phyloP scores from a whole-genome alignment of 2,113 vertebrate genomes.

The Oncorhynchus tshawytscha region DNA sequence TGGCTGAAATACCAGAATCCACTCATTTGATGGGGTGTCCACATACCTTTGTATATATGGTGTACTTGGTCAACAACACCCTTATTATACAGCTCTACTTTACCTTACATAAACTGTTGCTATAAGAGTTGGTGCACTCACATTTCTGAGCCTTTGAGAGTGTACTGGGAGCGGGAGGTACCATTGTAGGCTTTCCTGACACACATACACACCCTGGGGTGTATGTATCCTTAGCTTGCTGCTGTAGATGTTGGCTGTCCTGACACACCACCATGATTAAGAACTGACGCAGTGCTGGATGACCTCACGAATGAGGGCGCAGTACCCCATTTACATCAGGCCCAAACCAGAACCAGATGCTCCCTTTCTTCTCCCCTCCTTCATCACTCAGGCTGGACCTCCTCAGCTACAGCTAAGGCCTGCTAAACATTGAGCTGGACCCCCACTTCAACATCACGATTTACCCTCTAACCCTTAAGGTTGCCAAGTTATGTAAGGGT shows the following conservation, averaged over 20 bases:
- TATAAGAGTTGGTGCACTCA: conserved; percentile 22
- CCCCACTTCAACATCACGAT: no score
- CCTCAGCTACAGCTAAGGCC: neutral
- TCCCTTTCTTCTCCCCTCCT: conserved; percentile 3
- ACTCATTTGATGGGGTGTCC: no score
- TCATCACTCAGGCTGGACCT: conserved; percentile 12
- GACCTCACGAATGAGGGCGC: conserved; percentile 57
- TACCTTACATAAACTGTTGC: conserved; percentile 51
- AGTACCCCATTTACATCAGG: conserved; percentile 52
- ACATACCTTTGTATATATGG: no score
- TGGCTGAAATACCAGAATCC: no score
- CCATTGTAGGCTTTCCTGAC: neutral
- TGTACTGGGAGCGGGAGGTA: neutral
- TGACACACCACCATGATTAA: neutral
- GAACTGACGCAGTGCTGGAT: conserved; percentile 23
- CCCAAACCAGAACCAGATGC: conserved; percentile 67
- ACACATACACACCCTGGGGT: neutral
- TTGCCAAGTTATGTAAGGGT: conserved; percentile 22
- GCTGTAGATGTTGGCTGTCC: no score
- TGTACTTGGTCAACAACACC: neutral
- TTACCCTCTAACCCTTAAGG: neutral
- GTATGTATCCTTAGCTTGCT: no score
- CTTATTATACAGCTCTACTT: conserved; percentile 23
- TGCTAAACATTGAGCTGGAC: conserved; percentile 8
- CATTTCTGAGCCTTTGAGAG: neutral